A percentile compares a stretch with the other conserved stretches of the same genome.
Evolutionary conservation across 1,140 invertebrate species (phyloP).

Genomic region (Drosophila sproati): DNA sequence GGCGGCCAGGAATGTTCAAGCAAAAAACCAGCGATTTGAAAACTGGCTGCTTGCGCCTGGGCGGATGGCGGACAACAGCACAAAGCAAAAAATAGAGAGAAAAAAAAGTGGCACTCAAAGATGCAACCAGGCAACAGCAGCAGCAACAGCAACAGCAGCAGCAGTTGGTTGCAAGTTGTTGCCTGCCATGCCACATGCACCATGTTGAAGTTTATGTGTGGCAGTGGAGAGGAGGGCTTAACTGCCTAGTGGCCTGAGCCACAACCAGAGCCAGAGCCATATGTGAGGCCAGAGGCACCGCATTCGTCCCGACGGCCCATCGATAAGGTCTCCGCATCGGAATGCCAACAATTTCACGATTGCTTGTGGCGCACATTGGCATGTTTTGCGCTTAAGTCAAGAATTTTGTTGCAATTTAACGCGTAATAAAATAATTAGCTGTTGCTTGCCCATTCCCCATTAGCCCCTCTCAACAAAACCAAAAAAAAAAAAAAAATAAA

Average conservation of each 20-base stretch:
- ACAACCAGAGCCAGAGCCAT: background rate
- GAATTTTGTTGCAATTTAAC: constrained; percentile 82
- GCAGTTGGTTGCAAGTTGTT: constrained; percentile 44
- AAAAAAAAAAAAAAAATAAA: background rate
- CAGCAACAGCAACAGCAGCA: constrained; percentile 20
- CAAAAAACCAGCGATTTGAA: constrained; percentile 57
- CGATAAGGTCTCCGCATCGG: constrained; percentile 71
- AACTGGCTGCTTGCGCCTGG: constrained; percentile 57
- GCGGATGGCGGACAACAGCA: constrained; percentile 64
- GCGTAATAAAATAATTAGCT: constrained; percentile 82
- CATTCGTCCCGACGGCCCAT: constrained; percentile 40
- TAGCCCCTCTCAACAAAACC: background rate
- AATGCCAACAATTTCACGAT: constrained; percentile 80
- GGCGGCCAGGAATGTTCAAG: constrained; percentile 58
- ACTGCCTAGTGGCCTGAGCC: constrained; percentile 25
- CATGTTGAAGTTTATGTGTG: constrained; percentile 30
- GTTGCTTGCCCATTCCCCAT: constrained; percentile 23
- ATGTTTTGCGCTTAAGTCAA: constrained; percentile 71
- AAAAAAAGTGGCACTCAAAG: constrained; percentile 75
- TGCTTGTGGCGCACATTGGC: constrained; percentile 78
- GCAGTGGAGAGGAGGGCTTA: constrained; percentile 10
- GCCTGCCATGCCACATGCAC: constrained; percentile 18
- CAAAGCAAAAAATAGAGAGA: constrained; percentile 16
- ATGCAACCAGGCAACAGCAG: constrained; percentile 54
- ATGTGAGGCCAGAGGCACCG: constrained; percentile 21